phyloP scores from a whole-genome alignment of 1,140 invertebrate genomes.

The Notospermus geniculatus region DNA sequence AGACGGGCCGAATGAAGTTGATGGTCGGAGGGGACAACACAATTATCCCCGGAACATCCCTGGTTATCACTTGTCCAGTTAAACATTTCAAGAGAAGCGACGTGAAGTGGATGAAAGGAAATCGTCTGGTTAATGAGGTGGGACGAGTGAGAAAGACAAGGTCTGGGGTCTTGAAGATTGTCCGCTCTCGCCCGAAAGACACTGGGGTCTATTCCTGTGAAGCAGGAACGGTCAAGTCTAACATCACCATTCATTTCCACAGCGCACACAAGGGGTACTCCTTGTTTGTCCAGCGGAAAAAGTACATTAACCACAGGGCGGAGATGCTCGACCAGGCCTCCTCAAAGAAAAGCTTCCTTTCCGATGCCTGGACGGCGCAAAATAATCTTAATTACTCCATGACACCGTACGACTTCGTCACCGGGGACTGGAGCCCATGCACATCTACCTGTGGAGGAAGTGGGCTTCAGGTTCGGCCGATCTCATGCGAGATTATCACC shows the following conservation, averaged over 20 bases:
- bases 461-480: background rate
- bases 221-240: background rate
- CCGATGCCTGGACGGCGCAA: conserved; percentile 1
- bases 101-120: background rate
- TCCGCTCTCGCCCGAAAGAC: conserved; percentile 2
- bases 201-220: conserved; percentile 1
- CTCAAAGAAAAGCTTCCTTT: background rate
- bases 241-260: background rate
- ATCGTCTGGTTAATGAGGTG: background rate
- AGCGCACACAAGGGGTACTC: background rate
- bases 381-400: conserved; percentile 1
- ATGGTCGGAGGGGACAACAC: background rate
- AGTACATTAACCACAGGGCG: conserved; percentile 3
- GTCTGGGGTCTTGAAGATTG: conserved; percentile 1
- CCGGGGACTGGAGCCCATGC: background rate
- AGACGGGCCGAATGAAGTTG: background rate
- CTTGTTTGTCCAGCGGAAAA: background rate
- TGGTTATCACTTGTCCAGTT: background rate
- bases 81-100: background rate
- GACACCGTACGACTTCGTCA: conserved; percentile 5
- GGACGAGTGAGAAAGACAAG: background rate
- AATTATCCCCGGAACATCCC: background rate
- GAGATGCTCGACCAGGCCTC: background rate
- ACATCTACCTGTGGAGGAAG: background rate
- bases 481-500: conserved; percentile 1